A percentile compares a stretch with the other conserved stretches of the same genome.
Evolutionary conservation across 2,888 invertebrate genomes (phyloP).

Genomic region (Volucella inflata): DNA sequence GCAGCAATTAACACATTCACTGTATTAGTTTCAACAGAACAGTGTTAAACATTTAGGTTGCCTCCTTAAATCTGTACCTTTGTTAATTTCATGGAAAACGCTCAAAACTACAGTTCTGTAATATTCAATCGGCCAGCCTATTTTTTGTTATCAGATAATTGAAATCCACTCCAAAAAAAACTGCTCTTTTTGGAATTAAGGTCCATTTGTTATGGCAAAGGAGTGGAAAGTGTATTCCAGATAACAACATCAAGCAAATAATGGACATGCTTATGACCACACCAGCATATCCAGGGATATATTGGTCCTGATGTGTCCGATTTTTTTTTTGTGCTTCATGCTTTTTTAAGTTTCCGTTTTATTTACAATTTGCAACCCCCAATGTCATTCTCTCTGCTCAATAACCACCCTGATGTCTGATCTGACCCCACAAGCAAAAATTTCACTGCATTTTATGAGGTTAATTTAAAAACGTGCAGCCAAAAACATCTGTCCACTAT

Average conservation of each 20-base stretch:
- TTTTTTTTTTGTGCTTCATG: constrained; percentile 16
- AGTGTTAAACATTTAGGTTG: too few relatives aligned
- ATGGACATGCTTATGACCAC: constrained; percentile 31
- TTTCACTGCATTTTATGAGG: constrained; percentile 53
- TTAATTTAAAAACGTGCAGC: constrained; percentile 46
- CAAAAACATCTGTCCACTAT: constrained; percentile 36
- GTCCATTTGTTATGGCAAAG: constrained; percentile 44
- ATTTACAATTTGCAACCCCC: constrained; percentile 46
- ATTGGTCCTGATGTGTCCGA: constrained; percentile 27
- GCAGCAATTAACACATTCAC: too few relatives aligned
- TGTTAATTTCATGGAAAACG: too few relatives aligned
- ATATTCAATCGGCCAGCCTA: too few relatives aligned
- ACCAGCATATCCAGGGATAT: constrained; percentile 19
- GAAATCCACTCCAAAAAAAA: too few relatives aligned
- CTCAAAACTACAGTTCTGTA: too few relatives aligned
- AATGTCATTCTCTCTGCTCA: constrained; percentile 14
- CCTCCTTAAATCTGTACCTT: too few relatives aligned
- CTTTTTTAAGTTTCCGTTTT: constrained; percentile 26
- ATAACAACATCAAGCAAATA: constrained; percentile 54
- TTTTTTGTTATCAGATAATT: too few relatives aligned
- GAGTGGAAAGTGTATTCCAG: constrained; percentile 37
- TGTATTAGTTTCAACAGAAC: too few relatives aligned
- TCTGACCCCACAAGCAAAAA: constrained; percentile 39
- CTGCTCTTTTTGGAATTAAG: background rate
- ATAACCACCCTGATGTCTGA: constrained; percentile 5